Percentiles rank a stretch among this genome's conserved stretches.
phyloP scores from a whole-genome alignment of 2,888 invertebrate species.

The Lepidocyrtinus sp. region DNA sequence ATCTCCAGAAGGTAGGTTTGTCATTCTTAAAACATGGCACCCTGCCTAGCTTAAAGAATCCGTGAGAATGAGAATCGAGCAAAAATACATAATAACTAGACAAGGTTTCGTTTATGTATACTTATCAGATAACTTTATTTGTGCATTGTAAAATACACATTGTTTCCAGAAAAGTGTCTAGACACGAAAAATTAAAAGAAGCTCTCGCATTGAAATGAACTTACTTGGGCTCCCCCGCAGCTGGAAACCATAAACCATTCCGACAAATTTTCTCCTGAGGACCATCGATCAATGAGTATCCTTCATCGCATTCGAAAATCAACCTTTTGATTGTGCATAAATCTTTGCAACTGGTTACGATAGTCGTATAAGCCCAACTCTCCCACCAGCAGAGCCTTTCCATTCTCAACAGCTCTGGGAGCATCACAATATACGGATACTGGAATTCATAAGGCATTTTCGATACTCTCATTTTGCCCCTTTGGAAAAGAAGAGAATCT shows the following conservation, averaged over 20 bases:
- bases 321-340: constrained; percentile 93
- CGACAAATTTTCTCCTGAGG: constrained; percentile 96
- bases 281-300: constrained; percentile 88
- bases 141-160: background rate
- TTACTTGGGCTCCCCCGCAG: constrained; percentile 77
- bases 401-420: constrained; percentile 94
- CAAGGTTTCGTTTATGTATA: too few species aligned
- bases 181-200: too few species aligned
- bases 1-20: too few species aligned
- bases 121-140: background rate
- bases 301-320: constrained; percentile 95
- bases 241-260: constrained; percentile 95
- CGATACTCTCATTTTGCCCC: background rate
- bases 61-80: too few species aligned
- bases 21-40: too few species aligned
- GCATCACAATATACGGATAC: constrained; percentile 85
- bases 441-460: constrained; percentile 3
- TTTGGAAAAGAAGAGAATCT: background rate
- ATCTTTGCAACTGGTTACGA: constrained; percentile 91
- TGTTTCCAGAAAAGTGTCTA: too few species aligned
- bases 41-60: too few species aligned
- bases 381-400: constrained; percentile 92
- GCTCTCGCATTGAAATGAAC: background rate
- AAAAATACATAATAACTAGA: too few species aligned
- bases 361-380: constrained; percentile 98